Percentiles rank a stretch among this genome's conserved stretches.
These are phyloP conservation scores for Orientallactaga sibirica DNA, from an alignment of 2,797 vertebrate genomes.

Conservation along the genomic window DNA sequence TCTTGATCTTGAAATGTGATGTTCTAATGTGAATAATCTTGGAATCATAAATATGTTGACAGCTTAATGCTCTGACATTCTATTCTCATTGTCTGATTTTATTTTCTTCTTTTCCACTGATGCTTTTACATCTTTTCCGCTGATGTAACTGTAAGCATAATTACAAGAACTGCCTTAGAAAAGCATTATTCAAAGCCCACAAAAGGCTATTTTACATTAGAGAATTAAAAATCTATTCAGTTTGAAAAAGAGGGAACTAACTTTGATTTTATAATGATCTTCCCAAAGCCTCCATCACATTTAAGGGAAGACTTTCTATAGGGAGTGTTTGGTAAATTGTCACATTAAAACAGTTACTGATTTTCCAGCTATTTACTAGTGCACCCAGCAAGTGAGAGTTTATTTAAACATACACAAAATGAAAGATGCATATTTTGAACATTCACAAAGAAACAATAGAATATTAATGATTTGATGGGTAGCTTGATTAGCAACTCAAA, in stretches of 20 bases:
- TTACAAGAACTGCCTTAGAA: slow-evolving; percentile 58
- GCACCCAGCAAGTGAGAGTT: slow-evolving; percentile 42
- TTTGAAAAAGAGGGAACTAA: slow-evolving; percentile 62
- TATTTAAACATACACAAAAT: slow-evolving; percentile 40
- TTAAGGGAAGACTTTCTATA: slow-evolving; percentile 64
- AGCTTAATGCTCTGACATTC: slow-evolving; percentile 68
- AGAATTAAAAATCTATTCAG: slow-evolving; percentile 71
- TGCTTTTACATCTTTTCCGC: slow-evolving; percentile 42
- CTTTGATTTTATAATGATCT: slow-evolving; percentile 72
- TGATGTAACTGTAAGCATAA: slow-evolving; percentile 66
- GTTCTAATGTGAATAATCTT: slow-evolving; percentile 74
- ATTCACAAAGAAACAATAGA: slow-evolving; percentile 65
- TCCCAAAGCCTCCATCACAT: slow-evolving; percentile 45
- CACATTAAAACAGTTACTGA: slow-evolving; percentile 34
- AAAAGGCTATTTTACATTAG: slow-evolving; percentile 67
- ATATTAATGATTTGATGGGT: slow-evolving; percentile 78
- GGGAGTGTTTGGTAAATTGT: slow-evolving; percentile 43
- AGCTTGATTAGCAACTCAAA: slow-evolving; percentile 75
- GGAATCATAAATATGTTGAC: slow-evolving; percentile 59
- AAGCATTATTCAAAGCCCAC: slow-evolving; percentile 64
- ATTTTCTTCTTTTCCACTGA: slow-evolving; percentile 73
- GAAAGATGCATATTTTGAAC: slow-evolving; percentile 65
- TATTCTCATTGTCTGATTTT: slow-evolving; percentile 76
- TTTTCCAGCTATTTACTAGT: slow-evolving; percentile 35
- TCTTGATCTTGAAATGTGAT: slow-evolving; percentile 48